Conservation (phyloP, 2,113 vertebrate species). For the Dendrocopos noguchii region DNA sequence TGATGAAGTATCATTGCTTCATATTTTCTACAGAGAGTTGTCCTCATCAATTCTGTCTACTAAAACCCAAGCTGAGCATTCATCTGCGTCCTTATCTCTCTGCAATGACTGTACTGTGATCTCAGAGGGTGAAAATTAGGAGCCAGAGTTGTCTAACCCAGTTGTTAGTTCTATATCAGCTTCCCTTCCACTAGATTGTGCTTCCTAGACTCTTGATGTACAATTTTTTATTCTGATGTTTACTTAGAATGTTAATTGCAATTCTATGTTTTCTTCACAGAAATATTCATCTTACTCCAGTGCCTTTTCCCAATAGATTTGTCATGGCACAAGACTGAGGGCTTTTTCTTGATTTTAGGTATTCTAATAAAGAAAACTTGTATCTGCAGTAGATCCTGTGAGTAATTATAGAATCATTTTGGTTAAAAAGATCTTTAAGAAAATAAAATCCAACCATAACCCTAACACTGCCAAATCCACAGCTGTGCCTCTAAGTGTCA, state of each 20-base stretch:
- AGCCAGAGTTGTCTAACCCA: not conserved
- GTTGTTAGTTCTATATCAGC: not conserved
- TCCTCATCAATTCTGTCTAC: not conserved
- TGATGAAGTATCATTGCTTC: not conserved
- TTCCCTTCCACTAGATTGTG: not conserved
- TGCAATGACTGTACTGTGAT: not conserved
- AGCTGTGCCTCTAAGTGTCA: too few relatives aligned
- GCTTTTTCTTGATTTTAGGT: not conserved
- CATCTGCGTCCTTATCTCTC: not conserved
- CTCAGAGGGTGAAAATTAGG: not conserved
- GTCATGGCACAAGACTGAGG: not conserved
- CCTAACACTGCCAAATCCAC: not conserved
- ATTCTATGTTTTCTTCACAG: not conserved
- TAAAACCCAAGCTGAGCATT: not conserved
- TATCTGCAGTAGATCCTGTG: not conserved
- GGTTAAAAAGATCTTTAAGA: not conserved
- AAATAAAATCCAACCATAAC: rapidly evolving
- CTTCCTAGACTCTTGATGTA: not conserved
- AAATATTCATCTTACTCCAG: not conserved
- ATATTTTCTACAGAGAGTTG: not conserved
- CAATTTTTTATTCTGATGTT: not conserved
- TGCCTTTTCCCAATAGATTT: not conserved
- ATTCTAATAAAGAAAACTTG: not conserved
- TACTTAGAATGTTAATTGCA: not conserved
- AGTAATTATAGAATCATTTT: not conserved